Conservation (phyloP, 2,888 invertebrate genomes). For the Drosophila setosimentum region DNA sequence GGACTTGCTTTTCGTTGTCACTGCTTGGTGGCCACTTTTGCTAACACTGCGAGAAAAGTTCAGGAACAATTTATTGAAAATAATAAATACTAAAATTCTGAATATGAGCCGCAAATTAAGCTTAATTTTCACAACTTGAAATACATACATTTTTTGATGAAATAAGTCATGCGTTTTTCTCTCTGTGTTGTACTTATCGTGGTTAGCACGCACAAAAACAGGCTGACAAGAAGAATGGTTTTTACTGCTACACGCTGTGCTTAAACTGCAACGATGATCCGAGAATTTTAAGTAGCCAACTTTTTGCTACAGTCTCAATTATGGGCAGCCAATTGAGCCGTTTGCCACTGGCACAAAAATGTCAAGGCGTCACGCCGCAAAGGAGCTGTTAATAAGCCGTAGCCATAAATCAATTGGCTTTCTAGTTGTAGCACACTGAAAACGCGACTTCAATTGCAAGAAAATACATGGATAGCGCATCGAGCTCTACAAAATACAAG, state of each 20-base stretch:
- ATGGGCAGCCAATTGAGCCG: slow-evolving; percentile 48
- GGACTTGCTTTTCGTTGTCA: slow-evolving; percentile 16
- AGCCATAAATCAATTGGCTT: slow-evolving; percentile 68
- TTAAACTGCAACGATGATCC: slow-evolving; percentile 32
- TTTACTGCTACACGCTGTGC: slow-evolving; percentile 25
- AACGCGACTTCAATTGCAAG: slow-evolving; percentile 58
- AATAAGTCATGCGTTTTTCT: neutral
- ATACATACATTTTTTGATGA: neutral
- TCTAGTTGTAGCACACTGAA: slow-evolving; percentile 29
- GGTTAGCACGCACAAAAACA: slow-evolving; percentile 39
- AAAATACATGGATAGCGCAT: slow-evolving; percentile 38
- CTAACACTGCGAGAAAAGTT: neutral
- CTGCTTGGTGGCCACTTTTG: slow-evolving; percentile 5
- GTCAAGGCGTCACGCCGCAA: slow-evolving; percentile 27
- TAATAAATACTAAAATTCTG: neutral
- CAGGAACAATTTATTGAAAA: neutral
- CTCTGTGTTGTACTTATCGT: slow-evolving; percentile 36
- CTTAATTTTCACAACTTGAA: neutral
- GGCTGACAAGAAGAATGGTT: slow-evolving; percentile 32
- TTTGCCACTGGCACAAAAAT: slow-evolving; percentile 26
- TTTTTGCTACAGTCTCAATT: slow-evolving; percentile 30
- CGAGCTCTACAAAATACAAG: slow-evolving; percentile 25
- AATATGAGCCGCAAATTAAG: neutral
- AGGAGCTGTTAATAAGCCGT: slow-evolving; percentile 53
- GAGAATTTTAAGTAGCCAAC: slow-evolving; percentile 56